A percentile compares a stretch with the other conserved stretches of the same genome.
Evolutionary conservation across 92 coral and sea anemone genomes (phyloP).

Genomic region (Epizoanthus rinbou): DNA sequence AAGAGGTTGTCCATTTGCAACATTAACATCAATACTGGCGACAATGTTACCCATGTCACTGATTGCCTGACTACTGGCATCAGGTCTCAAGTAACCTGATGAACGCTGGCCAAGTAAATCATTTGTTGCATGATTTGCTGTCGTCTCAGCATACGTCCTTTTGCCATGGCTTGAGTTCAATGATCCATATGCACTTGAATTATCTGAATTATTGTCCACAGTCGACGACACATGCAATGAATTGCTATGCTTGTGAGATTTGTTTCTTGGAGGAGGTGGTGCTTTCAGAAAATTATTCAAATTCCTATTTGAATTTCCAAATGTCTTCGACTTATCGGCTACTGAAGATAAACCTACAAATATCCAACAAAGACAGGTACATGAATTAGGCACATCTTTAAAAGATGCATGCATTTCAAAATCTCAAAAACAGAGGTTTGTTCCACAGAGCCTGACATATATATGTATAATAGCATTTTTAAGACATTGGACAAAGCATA

Average conservation of each 20-base stretch:
- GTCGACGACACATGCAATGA: slow-evolving; percentile 54
- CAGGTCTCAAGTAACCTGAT: slow-evolving; percentile 71
- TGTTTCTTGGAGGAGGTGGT: slow-evolving; percentile 90
- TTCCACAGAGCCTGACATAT: neutral
- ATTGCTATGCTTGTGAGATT: slow-evolving; percentile 68
- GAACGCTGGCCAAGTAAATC: slow-evolving; percentile 41
- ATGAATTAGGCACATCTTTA: neutral
- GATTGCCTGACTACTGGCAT: slow-evolving; percentile 89
- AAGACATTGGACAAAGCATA: too few species aligned
- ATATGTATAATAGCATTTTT: neutral
- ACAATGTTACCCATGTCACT: slow-evolving; percentile 91
- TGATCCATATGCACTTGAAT: slow-evolving; percentile 41
- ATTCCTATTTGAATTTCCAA: slow-evolving; percentile 53
- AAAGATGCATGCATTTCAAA: neutral
- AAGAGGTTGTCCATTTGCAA: slow-evolving; percentile 74
- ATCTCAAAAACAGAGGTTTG: too few species aligned
- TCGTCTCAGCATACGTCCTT: slow-evolving; percentile 65
- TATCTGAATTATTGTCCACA: slow-evolving; percentile 43
- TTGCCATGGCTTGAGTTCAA: slow-evolving; percentile 61
- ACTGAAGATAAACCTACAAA: slow-evolving; percentile 64
- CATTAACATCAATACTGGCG: slow-evolving; percentile 84
- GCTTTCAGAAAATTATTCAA: slow-evolving; percentile 86
- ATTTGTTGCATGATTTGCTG: slow-evolving; percentile 29
- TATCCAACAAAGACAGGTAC: neutral
- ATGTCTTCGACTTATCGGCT: slow-evolving; percentile 70